Base-by-base conservation (phyloP, 2,888 invertebrate species). In the Amphipoea lucens region DNA sequence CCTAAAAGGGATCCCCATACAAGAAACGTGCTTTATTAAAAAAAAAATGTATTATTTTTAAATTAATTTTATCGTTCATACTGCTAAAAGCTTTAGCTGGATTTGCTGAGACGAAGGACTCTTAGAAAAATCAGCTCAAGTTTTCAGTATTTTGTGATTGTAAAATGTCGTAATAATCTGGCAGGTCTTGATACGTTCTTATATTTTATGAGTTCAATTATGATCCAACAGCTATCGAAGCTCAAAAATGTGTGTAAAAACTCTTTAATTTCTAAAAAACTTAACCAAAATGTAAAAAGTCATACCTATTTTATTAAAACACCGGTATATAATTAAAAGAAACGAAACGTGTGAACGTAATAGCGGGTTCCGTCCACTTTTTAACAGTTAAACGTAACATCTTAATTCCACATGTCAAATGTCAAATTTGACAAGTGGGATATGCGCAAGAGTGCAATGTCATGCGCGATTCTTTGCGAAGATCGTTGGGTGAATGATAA, bases 251-350 rank as follows among this genome's bases (percentile, higher is more conserved):
- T 42, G 17, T 65, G 11, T 57, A 54, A 74, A 75, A 73, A 12
- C 42, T 40, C 36, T 77, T 68, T 66, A 70, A 84, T 74, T 85
- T 67, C 4, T 14, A 65, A 84, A 82, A n/a, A 82, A 76, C 66
- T 63, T 40, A 51, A 70, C 57, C 17, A 51, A 84, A 67, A 82
- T 76, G 51, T 85, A 86, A 87, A 85, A 89, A 88, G 6, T 85
- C 36, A 65, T 86, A 84, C 78, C 81, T 76, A 84, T 78, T 84
- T 81, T 80, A 78, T 20, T 82, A 84, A 82, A 79, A 86, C 75
- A 84, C 93, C 92, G 94, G 89, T 92, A 86, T 96, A 91, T 96
- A 94, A 96, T 96, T 96, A 96, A 94, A 94, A 92, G 29, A 89
- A 80, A 90, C 91, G 84, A 91, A 93, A 95, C 88, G 95, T 93